Percentiles rank a stretch among this genome's conserved stretches.
phyloP scores from a whole-genome alignment of 2,888 invertebrate genomes.

The Sesia bembeciformis region DNA sequence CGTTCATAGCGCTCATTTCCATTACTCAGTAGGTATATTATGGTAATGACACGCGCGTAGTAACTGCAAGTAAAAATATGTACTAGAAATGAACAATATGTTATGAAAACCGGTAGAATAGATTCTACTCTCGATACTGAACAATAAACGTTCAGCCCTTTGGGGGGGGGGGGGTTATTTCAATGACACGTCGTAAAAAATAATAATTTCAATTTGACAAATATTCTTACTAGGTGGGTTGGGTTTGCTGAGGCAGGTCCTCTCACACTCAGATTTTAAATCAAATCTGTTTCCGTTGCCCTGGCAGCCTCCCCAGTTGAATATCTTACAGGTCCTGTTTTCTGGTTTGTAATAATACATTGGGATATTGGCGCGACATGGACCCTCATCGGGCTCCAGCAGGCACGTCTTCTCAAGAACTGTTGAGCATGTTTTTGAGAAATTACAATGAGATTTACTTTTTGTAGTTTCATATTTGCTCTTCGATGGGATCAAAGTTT shows the following conservation, averaged over 20 bases:
- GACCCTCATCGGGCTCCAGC: constrained; percentile 41
- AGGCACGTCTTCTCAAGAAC: constrained; percentile 40
- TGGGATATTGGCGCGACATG: constrained; percentile 38
- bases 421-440: constrained; percentile 16
- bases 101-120: no score
- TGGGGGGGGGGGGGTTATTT: no score
- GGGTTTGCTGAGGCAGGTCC: constrained; percentile 26
- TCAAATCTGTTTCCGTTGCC: constrained; percentile 59
- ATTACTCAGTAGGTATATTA: no score
- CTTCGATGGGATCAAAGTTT: no score
- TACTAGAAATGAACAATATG: no score
- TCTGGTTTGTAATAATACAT: constrained; percentile 42
- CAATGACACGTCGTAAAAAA: background rate
- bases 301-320: constrained; percentile 59
- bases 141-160: no score
- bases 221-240: constrained; percentile 25
- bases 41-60: no score
- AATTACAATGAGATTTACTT: no score
- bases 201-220: background rate
- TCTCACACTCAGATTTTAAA: constrained; percentile 20
- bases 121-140: no score
- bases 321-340: constrained; percentile 20
- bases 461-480: no score
- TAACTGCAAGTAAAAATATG: no score
- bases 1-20: no score